Percentiles rank a stretch among this genome's conserved stretches.
phyloP scores from a whole-genome alignment of 2,888 invertebrate genomes.

The Gryllus longicercus region DNA sequence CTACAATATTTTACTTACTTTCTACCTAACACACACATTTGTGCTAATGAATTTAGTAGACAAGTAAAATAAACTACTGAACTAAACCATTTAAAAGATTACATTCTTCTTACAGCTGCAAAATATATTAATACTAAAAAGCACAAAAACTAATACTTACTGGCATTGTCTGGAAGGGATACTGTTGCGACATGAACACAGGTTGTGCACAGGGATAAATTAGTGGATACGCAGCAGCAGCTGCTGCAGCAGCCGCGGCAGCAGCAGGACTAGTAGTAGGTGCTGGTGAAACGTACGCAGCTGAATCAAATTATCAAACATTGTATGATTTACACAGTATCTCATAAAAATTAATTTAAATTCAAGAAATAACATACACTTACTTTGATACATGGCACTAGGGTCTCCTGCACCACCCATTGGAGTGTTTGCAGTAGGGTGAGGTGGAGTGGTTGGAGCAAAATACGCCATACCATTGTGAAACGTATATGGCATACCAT shows the following conservation, averaged over 20 bases:
- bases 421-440: constrained; percentile 21
- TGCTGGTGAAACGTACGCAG: constrained; percentile 32
- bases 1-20: no score
- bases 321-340: background rate
- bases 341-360: background rate
- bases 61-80: no score
- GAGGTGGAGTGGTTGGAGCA: constrained; percentile 30
- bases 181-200: constrained; percentile 47
- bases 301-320: constrained; percentile 22
- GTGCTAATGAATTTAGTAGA: no score
- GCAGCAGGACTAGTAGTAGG: constrained; percentile 35
- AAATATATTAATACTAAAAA: background rate
- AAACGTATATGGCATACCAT: constrained; percentile 51
- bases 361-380: background rate
- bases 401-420: constrained; percentile 26
- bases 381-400: constrained; percentile 26
- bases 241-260: constrained; percentile 21
- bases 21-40: no score
- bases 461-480: constrained; percentile 50
- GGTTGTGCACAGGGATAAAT: constrained; percentile 49
- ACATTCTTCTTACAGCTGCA: no score
- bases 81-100: no score
- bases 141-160: constrained; percentile 41
- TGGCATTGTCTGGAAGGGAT: constrained; percentile 49
- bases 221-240: constrained; percentile 38